Percentiles rank a stretch among this genome's conserved stretches.
Evolutionary conservation across 2,113 vertebrate genomes (phyloP).

Genomic region (Egretta garzetta): DNA sequence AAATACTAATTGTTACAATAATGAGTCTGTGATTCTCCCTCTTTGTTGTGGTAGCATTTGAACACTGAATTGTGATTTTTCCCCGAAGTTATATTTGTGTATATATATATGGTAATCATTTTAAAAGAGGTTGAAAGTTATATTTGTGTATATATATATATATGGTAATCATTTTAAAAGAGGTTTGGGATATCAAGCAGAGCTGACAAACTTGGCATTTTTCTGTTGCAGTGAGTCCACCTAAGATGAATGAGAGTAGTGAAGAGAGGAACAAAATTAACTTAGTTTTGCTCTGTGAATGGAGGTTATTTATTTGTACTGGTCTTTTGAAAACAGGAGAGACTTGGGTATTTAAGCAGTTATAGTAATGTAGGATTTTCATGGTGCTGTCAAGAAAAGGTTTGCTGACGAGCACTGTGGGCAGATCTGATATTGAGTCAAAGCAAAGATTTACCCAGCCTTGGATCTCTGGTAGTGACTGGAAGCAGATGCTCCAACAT

Average conservation of each 20-base stretch:
- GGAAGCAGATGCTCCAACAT: background rate
- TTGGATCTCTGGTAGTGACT: background rate
- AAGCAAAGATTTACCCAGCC: background rate
- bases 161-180: background rate
- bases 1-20: background rate
- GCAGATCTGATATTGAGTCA: background rate
- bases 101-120: background rate
- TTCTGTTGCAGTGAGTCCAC: background rate
- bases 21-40: background rate
- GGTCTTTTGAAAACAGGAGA: background rate
- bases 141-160: background rate
- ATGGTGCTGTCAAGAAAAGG: background rate
- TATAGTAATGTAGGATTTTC: background rate
- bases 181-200: background rate
- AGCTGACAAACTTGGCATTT: background rate
- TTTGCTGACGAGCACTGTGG: background rate
- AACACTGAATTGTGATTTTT: background rate
- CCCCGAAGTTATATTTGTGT: background rate
- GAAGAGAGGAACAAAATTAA: background rate
- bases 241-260: background rate
- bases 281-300: background rate
- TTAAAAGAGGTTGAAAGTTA: background rate
- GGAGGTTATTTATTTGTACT: background rate
- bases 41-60: background rate
- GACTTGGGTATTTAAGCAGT: background rate